Evolutionary conservation across 30 jellyfish, hydroid and myxozoan species (phyloP), one percentile per base, ranked within the genome.

Genomic region (Aurelia aurita): DNA sequence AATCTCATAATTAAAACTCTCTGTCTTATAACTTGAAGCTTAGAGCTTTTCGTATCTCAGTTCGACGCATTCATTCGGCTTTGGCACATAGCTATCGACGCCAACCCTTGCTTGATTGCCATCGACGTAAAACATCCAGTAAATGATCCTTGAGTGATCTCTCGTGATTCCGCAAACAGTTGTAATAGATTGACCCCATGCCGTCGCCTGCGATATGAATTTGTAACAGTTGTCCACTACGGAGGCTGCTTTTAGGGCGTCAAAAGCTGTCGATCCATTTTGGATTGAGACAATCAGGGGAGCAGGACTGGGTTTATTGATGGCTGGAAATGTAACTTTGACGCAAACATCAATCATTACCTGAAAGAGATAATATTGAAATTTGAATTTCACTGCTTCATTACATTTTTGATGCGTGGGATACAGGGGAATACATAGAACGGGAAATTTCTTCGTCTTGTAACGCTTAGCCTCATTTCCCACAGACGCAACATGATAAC

Each of bases 51-150:
- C 11, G 20, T 82, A 82, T 67, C 58, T 82, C 72, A 82, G 1
- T 11, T 32, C 51, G 34, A 82, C 69, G 39, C 85, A 82, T 27
- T 82, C 85, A 21, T 53, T 67, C 6, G 58, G 21, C 57, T 82
- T 67, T 3, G 65, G 69, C 25, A 44, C 46, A n/a, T 82, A 72
- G 34, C 72, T 55, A 57, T 67, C 61, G 15, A 69, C 57, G 29
- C 85, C 91, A 22, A 19, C 39, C 18, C 0, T 25, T 25, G 81
- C 78, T 68, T 28, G 19, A 58, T 82, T 68, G 59, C 26, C 85
- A 57, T 82, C 84, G 57, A 82, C 43, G 60, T 46, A 82, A 58
- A 66, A 82, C 78, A 82, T 55, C 91, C 91, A 82, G 69, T 82
- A 68, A 0, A 68, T 18, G 57, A 49, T 82, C 78, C 68, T 82